Base-by-base conservation (phyloP, 2,888 invertebrate genomes). In the Andrena minutula region DNA sequence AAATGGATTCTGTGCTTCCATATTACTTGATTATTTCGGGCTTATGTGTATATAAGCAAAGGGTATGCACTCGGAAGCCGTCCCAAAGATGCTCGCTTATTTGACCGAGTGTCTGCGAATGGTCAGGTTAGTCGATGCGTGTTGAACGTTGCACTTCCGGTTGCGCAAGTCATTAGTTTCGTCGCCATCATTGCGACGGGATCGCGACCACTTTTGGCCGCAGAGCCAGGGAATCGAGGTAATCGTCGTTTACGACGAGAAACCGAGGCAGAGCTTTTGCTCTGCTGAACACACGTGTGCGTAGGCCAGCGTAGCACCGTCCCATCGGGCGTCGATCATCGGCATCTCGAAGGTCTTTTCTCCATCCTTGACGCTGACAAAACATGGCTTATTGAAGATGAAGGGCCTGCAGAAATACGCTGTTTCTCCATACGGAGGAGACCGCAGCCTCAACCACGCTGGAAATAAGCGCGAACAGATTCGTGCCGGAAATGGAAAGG, bases 321-420 rank as follows among this genome's bases (percentile, higher is more conserved):
- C 5, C 49, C 63, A 69, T 85, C 75, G 77, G 35, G 72, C 71
- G 79, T 83, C 77, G 61, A 81, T 60, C 61, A 84, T 86, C 84
- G 85, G 87, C 89, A 85, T 87, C 82, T 89, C 87, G 90, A 86
- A 65, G 74, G 51, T 60, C 53, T 63, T 89, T 90, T 84, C 88
- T 89, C 77, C 77, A 86, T 82, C 89, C 90, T 91, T 91, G 89
- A 85, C 90, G 90, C 76, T 85, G 86, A 86, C 94, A 91, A 95
- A 96, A 96, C 96, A 97, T 97, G 97, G 97, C 96, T 96, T 96
- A 96, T 95, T 97, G 94, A 95, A 94, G 95, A 97, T 97, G 97
- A 96, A 96, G 96, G 95, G 95, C 94, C 94, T 95, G 95, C 95
- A 96, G 95, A 95, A 95, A 95, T 94, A 94, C 94, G 95, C 95